These are phyloP conservation scores for Sebastes baramenuke DNA, from an alignment of 2,797 vertebrate species.

Conservation along the genomic window DNA sequence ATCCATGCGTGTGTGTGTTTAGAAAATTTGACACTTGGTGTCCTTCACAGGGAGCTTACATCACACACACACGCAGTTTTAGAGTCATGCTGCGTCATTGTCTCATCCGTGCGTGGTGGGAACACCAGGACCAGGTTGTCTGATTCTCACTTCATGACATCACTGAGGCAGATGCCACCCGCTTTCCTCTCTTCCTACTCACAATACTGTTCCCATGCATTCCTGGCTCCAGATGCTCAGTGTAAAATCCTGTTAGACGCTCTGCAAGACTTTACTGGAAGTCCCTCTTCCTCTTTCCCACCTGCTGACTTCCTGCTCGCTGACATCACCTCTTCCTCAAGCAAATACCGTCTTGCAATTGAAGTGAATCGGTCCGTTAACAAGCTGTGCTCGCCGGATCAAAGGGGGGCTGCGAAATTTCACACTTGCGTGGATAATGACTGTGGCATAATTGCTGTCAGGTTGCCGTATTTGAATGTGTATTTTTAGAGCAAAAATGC, in stretches of 20 bases:
- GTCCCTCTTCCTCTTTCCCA: constrained; percentile 68
- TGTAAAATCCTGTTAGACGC: constrained; percentile 41
- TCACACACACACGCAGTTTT: constrained; percentile 8
- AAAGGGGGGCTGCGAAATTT: constrained; percentile 33
- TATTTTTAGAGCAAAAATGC: constrained; percentile 21
- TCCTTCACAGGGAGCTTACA: constrained; percentile 39
- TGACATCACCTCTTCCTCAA: constrained; percentile 55
- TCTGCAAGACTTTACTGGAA: constrained; percentile 40
- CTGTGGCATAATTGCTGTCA: constrained; percentile 46
- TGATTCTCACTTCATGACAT: constrained; percentile 40
- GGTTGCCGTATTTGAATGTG: constrained; percentile 32
- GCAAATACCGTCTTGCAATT: constrained; percentile 27
- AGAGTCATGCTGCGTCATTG: constrained; percentile 45
- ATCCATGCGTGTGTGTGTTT: constrained; percentile 18
- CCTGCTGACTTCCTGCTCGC: constrained; percentile 66
- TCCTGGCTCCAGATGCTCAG: constrained; percentile 59
- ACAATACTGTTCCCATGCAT: constrained; percentile 46
- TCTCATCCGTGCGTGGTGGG: constrained; percentile 28
- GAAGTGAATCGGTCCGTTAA: constrained; percentile 33
- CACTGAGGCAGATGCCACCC: constrained; percentile 23
- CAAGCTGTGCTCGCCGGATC: constrained; percentile 36
- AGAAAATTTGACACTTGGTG: constrained; percentile 22
- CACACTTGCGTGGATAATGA: constrained; percentile 19
- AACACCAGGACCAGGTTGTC: constrained; percentile 37
- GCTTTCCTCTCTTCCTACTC: background rate